Evolutionary conservation across 1,140 invertebrate genomes (phyloP), one percentile per base, ranked within the genome.

Genomic region (Listronotus bonariensis): DNA sequence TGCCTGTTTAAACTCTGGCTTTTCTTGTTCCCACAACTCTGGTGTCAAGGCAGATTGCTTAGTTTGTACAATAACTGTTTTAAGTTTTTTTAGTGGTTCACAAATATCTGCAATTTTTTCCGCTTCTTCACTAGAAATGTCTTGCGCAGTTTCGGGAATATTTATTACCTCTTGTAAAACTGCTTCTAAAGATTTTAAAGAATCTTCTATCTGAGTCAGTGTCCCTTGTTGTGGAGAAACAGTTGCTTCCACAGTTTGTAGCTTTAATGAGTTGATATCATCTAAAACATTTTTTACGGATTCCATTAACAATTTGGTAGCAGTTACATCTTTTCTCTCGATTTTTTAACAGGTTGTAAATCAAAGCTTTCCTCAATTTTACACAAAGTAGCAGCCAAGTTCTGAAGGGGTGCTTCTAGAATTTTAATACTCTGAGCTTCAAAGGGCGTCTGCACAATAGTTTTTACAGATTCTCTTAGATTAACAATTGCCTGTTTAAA

Each of bases 1-100:
- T 18, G 52, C 61, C 36, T 64, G 40, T 26, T 55, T 46, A 36
- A 64, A 17, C 54, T 53, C 49, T 15, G 45, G 15, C 17, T 12
- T 42, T 9, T 54, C 7, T 31, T 42, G 5, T 20, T 61, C 38
- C 18, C 3, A 42, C 20, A 17, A 9, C 6, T 56, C 38, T 9
- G 38, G 17, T 42, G 5, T 40, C 18, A 52, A 52, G 8, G 15
- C 3, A 6, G 20, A 17, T 34, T n/a, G 4, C 34, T 52, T 52
- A 11, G n/a, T 20, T 3, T 9, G 3, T 6, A 14, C 26, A 32
- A 31, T 34, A 9, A 34, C 49, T 3, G 8, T 3, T 3, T 9
- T 14, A 11, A 34, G 6, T 52, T 34, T 32, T 10, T 52, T 26
- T 34, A 34, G 10, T 11, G 31, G 49, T 34, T n/a, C 26, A 32